Base-by-base conservation (phyloP, 2,888 invertebrate genomes). In the Rapana venosa region DNA sequence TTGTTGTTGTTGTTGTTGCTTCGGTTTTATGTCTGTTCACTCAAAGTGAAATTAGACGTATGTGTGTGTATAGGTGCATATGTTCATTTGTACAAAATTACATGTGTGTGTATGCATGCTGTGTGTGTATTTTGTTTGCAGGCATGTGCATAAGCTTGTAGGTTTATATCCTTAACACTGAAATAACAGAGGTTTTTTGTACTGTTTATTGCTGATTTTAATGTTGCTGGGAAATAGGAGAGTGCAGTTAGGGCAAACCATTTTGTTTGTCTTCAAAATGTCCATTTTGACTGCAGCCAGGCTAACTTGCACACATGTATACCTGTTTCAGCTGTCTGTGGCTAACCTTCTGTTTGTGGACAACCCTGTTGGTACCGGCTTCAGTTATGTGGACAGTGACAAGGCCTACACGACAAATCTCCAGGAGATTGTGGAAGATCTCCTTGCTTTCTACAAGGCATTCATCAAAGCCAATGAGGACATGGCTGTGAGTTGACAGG, bases 351-450 rank as follows among this genome's bases (percentile, higher is more conserved):
- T 98, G 26, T 98, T 98, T 95, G 97, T 98, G 88, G 98, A 98
- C 95, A 98, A 98, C 96, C 98, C 98, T 1, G 98, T 98, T 0
- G 98, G 98, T 22, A 97, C 97, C 15, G 98, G 98, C 0, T 98
- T 97, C 96, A 98, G 98, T 95, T 98, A 98, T 95, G 98, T 97
- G 0, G 97, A 98, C 22, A 95, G 96, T 17, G 92, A 94, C 0
- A 92, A 95, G 8, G 96, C 96, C 22, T 96, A 97, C 30, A 96
- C 97, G 0, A 97, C 95, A 17, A 97, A 96, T 70, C 97, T 98
- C 92, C 96, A 96, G 11, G 97, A 97, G 95, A 97, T 98, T 89
- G 98, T 98, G 0, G 93, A 96, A 70, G 98, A 99, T 96, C 97
- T 99, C 93, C 97, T 98, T 0, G 97, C 97, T 88, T 97, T 98